Conservation (phyloP, 2,113 vertebrate species). For the Aix galericulata region DNA sequence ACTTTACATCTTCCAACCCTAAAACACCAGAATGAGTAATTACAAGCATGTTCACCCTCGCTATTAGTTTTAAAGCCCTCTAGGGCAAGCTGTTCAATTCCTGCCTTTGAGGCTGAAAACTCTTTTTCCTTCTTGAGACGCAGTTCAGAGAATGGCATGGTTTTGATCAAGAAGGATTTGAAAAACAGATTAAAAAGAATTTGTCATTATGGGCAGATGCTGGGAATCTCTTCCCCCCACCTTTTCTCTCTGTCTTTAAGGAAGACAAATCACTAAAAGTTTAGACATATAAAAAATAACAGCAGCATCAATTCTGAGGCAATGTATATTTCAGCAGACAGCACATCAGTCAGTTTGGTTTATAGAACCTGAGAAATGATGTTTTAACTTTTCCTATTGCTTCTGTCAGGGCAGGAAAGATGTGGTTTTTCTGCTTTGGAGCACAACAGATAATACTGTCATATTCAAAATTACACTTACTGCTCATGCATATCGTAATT, state of each 20-base stretch:
- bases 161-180: conserved; percentile 41
- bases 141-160: background rate
- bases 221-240: background rate
- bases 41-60: background rate
- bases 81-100: conserved; percentile 28
- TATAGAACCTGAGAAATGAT: conserved; percentile 42
- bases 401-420: conserved; percentile 46
- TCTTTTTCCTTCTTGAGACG: conserved; percentile 8
- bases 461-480: conserved; percentile 31
- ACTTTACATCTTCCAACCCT: conserved; percentile 28
- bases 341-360: conserved; percentile 60
- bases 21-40: conserved; percentile 37
- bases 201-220: background rate
- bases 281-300: conserved; percentile 46
- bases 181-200: conserved; percentile 28
- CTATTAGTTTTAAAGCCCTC: conserved; percentile 30
- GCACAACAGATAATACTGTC: background rate
- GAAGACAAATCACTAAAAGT: conserved; percentile 33
- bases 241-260: conserved; percentile 24
- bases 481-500: background rate
- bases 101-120: conserved; percentile 27
- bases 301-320: conserved; percentile 53
- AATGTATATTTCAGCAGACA: conserved; percentile 56
- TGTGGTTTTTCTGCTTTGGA: conserved; percentile 1
- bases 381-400: conserved; percentile 54